Conservation (phyloP, 2,888 invertebrate genomes). For the Xestia xanthographa region DNA sequence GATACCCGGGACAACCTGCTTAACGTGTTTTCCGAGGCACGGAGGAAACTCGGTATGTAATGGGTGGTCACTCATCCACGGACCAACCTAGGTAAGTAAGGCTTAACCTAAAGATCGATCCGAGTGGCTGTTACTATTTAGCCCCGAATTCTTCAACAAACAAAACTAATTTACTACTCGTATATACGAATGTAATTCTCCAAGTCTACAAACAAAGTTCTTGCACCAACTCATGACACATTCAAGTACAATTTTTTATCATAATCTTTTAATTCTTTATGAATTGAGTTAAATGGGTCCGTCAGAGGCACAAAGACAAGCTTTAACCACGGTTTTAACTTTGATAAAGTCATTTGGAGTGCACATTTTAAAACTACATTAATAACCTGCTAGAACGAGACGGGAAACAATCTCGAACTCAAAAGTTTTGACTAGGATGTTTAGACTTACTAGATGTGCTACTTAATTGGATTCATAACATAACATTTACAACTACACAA, state of each 20-base stretch:
- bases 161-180: no score
- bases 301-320: slow-evolving; percentile 83
- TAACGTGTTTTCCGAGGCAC: no score
- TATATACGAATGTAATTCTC: neutral
- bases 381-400: slow-evolving; percentile 81
- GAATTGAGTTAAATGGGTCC: slow-evolving; percentile 80
- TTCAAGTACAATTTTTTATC: slow-evolving; percentile 41
- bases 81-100: no score
- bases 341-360: slow-evolving; percentile 83
- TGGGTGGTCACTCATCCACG: no score
- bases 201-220: slow-evolving; percentile 19
- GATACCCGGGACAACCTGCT: no score
- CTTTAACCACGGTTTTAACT: slow-evolving; percentile 82
- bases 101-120: no score
- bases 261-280: slow-evolving; percentile 70
- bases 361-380: slow-evolving; percentile 88
- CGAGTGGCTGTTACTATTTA: no score
- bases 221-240: slow-evolving; percentile 43
- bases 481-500: no score
- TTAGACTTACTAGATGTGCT: slow-evolving; percentile 59
- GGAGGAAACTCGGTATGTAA: no score
- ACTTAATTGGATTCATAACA: slow-evolving; percentile 7
- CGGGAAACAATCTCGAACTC: slow-evolving; percentile 76
- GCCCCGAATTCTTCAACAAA: neutral
- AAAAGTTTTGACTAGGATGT: slow-evolving; percentile 74